phyloP scores from a whole-genome alignment of 2,113 vertebrate species.

The Anarrhichthys ocellatus region DNA sequence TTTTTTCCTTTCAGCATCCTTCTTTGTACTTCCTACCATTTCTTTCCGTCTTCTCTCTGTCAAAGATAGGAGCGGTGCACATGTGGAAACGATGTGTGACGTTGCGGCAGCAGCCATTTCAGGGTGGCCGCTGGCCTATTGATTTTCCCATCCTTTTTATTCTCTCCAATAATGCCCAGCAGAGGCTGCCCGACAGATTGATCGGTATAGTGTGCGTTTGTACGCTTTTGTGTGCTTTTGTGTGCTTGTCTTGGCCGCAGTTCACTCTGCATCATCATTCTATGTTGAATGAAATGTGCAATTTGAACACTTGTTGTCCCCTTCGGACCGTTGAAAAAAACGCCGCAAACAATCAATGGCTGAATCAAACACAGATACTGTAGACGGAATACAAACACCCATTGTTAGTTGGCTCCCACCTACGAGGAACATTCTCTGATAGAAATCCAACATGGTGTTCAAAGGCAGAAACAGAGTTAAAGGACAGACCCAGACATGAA shows the following conservation, averaged over 20 bases:
- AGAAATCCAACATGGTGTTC: conserved; percentile 48
- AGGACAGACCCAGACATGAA: conserved; percentile 11
- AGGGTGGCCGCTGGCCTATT: conserved; percentile 65
- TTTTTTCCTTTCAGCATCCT: not conserved
- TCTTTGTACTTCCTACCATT: not conserved
- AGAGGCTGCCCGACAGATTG: conserved; percentile 75
- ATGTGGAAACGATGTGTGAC: conserved; percentile 39
- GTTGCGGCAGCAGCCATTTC: conserved; percentile 56
- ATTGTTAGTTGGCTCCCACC: conserved; percentile 27
- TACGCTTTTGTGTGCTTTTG: conserved; percentile 47
- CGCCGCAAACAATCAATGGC: conserved; percentile 58
- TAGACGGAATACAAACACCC: conserved; percentile 55
- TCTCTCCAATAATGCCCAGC: conserved; percentile 69
- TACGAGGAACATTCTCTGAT: conserved; percentile 33
- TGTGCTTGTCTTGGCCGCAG: conserved; percentile 27
- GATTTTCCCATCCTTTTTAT: conserved; percentile 66
- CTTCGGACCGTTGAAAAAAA: conserved; percentile 50
- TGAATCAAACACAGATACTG: conserved; percentile 53
- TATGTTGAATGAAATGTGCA: conserved; percentile 68
- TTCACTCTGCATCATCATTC: conserved; percentile 52
- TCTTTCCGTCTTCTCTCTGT: conserved; percentile 13
- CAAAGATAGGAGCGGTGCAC: not conserved
- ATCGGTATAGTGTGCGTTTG: conserved; percentile 53
- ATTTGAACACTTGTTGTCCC: conserved; percentile 59
- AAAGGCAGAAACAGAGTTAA: conserved; percentile 32